These are phyloP conservation scores for Aegithalos caudatus DNA, from an alignment of 2,113 vertebrate genomes.

Conservation along the genomic window DNA sequence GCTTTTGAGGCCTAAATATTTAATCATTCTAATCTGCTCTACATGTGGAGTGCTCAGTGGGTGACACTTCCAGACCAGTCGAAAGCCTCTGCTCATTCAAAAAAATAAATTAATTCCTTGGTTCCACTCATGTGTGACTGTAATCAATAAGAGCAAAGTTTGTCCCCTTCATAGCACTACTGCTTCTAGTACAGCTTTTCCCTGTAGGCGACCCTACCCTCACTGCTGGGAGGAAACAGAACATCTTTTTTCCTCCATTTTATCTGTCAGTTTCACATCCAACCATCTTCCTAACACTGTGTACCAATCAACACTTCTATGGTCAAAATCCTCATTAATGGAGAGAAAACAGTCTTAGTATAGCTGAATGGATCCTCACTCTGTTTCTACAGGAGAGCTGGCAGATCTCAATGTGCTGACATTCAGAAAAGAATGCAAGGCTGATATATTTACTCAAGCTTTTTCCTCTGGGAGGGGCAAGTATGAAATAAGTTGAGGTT, in stretches of 20 bases:
- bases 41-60: not conserved
- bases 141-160: not conserved
- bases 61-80: not conserved
- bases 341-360: not conserved
- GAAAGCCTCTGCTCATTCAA: not conserved
- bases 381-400: not conserved
- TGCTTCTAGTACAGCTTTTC: not conserved
- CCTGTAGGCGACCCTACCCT: not conserved
- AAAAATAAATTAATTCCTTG: not conserved
- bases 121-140: not conserved
- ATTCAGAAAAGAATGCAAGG: not conserved
- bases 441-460: not conserved
- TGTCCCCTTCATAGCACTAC: not conserved
- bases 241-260: not conserved
- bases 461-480: not conserved
- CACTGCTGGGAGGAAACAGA: not conserved
- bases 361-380: not conserved
- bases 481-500: not conserved
- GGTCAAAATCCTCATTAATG: not conserved
- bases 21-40: not conserved
- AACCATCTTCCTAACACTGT: not conserved
- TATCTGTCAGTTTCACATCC: not conserved
- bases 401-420: not conserved
- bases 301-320: not conserved
- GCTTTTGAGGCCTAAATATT: not conserved